phyloP scores from a whole-genome alignment of 2,113 vertebrate genomes.

The Rhadina sibilatrix region DNA sequence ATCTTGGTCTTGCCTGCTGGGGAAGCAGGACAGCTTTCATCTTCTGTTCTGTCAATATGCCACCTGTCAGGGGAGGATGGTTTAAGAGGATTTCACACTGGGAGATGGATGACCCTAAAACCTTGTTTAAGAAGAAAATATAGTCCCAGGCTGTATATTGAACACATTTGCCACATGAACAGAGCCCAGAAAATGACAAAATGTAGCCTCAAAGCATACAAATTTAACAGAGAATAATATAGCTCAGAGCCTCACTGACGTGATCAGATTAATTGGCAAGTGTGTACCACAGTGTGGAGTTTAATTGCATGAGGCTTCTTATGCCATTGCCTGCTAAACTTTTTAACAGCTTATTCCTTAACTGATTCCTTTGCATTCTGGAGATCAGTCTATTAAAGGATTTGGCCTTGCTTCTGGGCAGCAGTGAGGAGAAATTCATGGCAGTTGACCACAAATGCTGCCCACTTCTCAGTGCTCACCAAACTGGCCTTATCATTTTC shows the following conservation, averaged over 20 bases:
- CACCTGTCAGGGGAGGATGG: background rate
- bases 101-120: background rate
- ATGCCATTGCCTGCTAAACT: slow-evolving; percentile 32
- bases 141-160: background rate
- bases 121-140: background rate
- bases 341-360: slow-evolving; percentile 58
- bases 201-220: slow-evolving; percentile 1
- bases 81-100: background rate
- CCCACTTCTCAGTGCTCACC: background rate
- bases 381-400: slow-evolving; percentile 17
- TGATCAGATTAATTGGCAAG: slow-evolving; percentile 57
- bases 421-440: background rate
- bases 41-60: background rate
- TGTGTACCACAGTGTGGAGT: background rate
- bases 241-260: slow-evolving; percentile 39
- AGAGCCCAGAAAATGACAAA: slow-evolving; percentile 36
- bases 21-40: background rate
- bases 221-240: background rate
- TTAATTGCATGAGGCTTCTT: slow-evolving; percentile 50
- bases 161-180: background rate
- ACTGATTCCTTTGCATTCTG: slow-evolving; percentile 36
- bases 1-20: background rate
- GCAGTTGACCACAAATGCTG: background rate
- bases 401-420: slow-evolving; percentile 20
- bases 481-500: background rate